A percentile compares a stretch with the other conserved stretches of the same genome.
phyloP scores from a whole-genome alignment of 2,888 invertebrate species.

The Abscondita cerata region DNA sequence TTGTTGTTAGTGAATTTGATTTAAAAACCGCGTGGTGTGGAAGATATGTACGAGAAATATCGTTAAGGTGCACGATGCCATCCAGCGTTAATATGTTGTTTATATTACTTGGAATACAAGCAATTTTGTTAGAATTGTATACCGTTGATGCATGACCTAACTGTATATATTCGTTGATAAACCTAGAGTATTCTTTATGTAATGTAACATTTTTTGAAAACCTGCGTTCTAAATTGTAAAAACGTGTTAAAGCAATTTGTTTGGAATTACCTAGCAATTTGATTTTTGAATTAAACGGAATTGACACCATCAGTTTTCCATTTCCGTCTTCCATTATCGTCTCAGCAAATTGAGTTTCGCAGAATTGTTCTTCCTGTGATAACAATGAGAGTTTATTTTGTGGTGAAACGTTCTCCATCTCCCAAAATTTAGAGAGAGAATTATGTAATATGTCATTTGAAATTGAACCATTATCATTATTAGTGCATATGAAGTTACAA shows the following conservation, averaged over 20 bases:
- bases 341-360: constrained; percentile 17
- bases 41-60: too few species aligned
- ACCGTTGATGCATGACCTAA: not conserved
- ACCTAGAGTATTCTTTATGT: not conserved
- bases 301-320: constrained; percentile 13
- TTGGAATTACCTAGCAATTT: constrained; percentile 9
- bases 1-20: not conserved
- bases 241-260: not conserved
- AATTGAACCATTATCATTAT: too few species aligned
- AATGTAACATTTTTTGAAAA: not conserved
- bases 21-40: not conserved
- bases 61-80: too few species aligned
- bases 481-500: not conserved
- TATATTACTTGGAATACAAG: too few species aligned
- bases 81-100: too few species aligned
- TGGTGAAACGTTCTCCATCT: constrained; percentile 11
- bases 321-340: not conserved
- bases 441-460: too few species aligned
- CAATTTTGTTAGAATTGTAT: too few species aligned
- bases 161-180: not conserved
- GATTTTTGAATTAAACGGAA: constrained; percentile 16
- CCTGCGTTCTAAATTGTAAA: not conserved
- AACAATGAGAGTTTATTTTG: not conserved
- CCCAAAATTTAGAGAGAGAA: constrained; percentile 15
- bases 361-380: constrained; percentile 8